Evolutionary conservation across 1,140 invertebrate species (phyloP), one percentile per base, ranked within the genome.

Genomic region (Asbolus verrucosus): DNA sequence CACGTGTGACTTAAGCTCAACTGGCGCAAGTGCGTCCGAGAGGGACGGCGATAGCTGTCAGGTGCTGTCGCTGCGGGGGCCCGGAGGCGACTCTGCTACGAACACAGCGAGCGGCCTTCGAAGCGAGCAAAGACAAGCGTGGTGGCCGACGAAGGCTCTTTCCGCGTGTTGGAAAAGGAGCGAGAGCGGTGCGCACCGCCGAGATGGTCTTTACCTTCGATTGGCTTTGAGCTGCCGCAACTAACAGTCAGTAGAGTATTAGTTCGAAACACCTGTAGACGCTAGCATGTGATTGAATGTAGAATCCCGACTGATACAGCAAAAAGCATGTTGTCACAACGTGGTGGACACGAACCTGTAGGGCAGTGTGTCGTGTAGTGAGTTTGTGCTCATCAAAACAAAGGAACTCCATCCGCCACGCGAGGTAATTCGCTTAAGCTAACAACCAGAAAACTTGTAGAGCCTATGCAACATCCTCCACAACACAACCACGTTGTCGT

Each of bases 241-340:
- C 77, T 76, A 79, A 80, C 79, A 79, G 76, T 80, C 77, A 80
- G 79, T 80, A 80, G 78, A 80, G 79, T 79, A 80, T 80, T 80
- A 80, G 79, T 80, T 78, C 76, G 77, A 80, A 80, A 79, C 79
- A 80, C 79, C 78, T 80, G 79, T 80, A 80, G 77, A 79, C 77
- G 79, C 72, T 80, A 79, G 77, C 76, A 80, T 80, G 79, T 79
- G 77, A 79, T 78, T 80, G 70, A 77, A 80, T 69, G 73, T 73
- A 72, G 71, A 74, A 70, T 71, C 36, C 63, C 59, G 38, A 46
- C 62, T 33, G 60, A 63, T 63, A 38, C 19, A 39, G 39, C 21
- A 46, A 50, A 19, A 66, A 46, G 30, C 18, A 77, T 73, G 70
- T 75, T 77, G 69, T 66, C 72, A 73, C 70, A 69, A 61, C 71